phyloP scores from a whole-genome alignment of 1,140 invertebrate species.

The Thaumatotibia leucotreta region DNA sequence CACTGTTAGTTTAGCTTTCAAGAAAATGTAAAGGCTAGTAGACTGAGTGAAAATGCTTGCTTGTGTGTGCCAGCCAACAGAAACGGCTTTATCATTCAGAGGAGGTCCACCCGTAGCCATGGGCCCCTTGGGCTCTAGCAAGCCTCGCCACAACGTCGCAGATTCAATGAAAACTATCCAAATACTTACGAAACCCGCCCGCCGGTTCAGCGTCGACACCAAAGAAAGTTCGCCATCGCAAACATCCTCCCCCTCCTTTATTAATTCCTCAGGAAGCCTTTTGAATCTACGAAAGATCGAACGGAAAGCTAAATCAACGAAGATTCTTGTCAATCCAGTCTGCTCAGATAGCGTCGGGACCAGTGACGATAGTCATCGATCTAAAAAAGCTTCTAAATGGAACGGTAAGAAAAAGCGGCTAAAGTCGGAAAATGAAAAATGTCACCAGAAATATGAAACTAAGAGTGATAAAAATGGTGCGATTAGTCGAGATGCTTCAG shows the following conservation, averaged over 20 bases:
- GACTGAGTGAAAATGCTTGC: constrained; percentile 76
- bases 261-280: constrained; percentile 51
- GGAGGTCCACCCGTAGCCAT: constrained; percentile 68
- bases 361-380: constrained; percentile 60
- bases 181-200: constrained; percentile 44
- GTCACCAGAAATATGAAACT: constrained; percentile 36
- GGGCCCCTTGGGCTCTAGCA: constrained; percentile 63
- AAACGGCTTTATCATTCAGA: constrained; percentile 73
- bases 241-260: constrained; percentile 49
- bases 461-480: constrained; percentile 42
- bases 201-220: constrained; percentile 39
- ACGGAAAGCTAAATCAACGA: constrained; percentile 65
- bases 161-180: constrained; percentile 56
- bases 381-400: constrained; percentile 59
- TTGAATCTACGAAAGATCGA: constrained; percentile 70
- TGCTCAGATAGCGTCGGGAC: constrained; percentile 57
- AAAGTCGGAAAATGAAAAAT: constrained; percentile 42
- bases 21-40: constrained; percentile 54
- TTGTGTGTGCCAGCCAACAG: constrained; percentile 79
- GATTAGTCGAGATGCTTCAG: constrained; percentile 47
- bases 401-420: constrained; percentile 68
- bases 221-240: constrained; percentile 52
- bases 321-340: constrained; percentile 68
- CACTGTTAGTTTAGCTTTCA: constrained; percentile 27
- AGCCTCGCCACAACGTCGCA: constrained; percentile 41